A percentile compares a stretch with the other conserved stretches of the same genome.
These are phyloP conservation scores for Naso thynnoides DNA, from an alignment of 2,797 vertebrate species.

Conservation along the genomic window DNA sequence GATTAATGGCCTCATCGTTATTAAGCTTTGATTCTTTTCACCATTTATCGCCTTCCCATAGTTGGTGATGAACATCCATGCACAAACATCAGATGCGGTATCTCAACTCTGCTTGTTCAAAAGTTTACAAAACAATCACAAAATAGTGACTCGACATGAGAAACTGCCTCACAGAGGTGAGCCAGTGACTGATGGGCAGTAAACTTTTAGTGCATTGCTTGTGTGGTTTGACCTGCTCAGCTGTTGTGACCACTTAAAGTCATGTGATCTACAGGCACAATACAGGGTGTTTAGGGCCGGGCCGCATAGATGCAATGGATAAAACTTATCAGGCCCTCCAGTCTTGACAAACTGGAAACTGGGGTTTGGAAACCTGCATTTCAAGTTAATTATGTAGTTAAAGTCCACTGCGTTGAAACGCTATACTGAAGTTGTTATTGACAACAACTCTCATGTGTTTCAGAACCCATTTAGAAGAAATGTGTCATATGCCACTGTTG, in stretches of 20 bases:
- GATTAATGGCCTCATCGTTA: neutral
- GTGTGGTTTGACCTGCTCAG: conserved; percentile 32
- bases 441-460: conserved; percentile 17
- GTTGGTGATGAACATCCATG: neutral
- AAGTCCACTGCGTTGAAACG: neutral
- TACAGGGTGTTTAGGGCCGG: conserved; percentile 33
- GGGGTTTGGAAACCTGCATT: neutral
- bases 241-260: conserved; percentile 32
- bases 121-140: conserved; percentile 47
- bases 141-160: conserved; percentile 14
- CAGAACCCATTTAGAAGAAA: conserved; percentile 14
- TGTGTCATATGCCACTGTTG: conserved; percentile 4
- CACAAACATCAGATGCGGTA: conserved; percentile 17
- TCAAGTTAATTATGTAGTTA: neutral
- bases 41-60: neutral
- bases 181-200: conserved; percentile 34
- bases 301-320: conserved; percentile 2
- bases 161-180: conserved; percentile 44
- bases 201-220: conserved; percentile 34
- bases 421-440: conserved; percentile 8
- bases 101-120: conserved; percentile 21
- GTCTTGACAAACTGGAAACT: neutral
- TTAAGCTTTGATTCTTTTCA: neutral
- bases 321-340: neutral
- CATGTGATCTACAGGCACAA: conserved; percentile 47